Conservation (phyloP, 1,140 invertebrate species). For the Lordiphosa collinella region DNA sequence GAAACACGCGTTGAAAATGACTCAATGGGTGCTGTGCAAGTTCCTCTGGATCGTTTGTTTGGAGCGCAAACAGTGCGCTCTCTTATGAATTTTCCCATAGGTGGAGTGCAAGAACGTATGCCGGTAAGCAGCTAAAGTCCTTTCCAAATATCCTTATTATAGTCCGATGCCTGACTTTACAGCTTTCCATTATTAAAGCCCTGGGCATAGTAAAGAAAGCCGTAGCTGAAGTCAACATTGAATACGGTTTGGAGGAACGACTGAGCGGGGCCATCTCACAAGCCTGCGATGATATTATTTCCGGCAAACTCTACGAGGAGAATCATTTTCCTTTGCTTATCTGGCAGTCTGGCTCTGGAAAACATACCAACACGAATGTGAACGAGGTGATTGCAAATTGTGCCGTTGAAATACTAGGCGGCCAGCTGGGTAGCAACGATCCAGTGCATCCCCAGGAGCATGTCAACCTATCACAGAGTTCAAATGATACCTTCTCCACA, state of each 20-base stretch:
- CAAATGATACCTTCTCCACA: constrained; percentile 98
- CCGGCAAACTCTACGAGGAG: constrained; percentile 92
- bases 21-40: constrained; percentile 95
- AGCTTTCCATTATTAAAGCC: constrained; percentile 93
- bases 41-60: constrained; percentile 95
- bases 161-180: too few species aligned
- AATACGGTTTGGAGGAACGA: constrained; percentile 93
- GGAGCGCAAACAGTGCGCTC: constrained; percentile 97
- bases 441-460: constrained; percentile 99
- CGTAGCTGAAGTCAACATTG: constrained; percentile 95
- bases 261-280: constrained; percentile 92
- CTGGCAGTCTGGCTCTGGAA: constrained; percentile 99
- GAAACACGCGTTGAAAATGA: constrained; percentile 88
- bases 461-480: constrained; percentile 99
- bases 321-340: constrained; percentile 98
- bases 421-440: constrained; percentile 93
- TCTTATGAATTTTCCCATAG: constrained; percentile 97
- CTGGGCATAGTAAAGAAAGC: constrained; percentile 99
- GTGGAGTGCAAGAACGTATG: constrained; percentile 93
- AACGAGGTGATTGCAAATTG: constrained; percentile 97
- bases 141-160: neutral
- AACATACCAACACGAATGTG: constrained; percentile 99
- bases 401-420: constrained; percentile 96
- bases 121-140: constrained; percentile 83
- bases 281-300: constrained; percentile 97